These are phyloP conservation scores for Panagrolaimus sp. DNA, from an alignment of 1,140 invertebrate genomes.

Conservation along the genomic window DNA sequence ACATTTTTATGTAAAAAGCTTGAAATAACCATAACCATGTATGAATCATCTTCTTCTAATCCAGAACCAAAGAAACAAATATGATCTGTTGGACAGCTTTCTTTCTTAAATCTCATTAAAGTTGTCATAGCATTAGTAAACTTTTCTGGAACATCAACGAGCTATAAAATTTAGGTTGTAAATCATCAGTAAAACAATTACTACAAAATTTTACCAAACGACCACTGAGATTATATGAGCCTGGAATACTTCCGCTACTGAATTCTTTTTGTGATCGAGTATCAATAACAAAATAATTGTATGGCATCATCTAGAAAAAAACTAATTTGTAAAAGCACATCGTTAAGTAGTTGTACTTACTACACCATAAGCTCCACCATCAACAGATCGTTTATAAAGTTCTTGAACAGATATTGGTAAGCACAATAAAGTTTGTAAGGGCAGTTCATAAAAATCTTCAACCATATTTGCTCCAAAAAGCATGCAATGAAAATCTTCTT, in stretches of 20 bases:
- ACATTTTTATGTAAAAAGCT: constrained; percentile 90
- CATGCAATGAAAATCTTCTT: constrained; percentile 66
- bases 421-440: constrained; percentile 78
- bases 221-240: constrained; percentile 94
- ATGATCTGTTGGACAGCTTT: constrained; percentile 64
- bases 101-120: constrained; percentile 67
- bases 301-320: constrained; percentile 65
- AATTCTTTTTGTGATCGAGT: constrained; percentile 92
- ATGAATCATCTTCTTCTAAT: constrained; percentile 80
- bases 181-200: constrained; percentile 19
- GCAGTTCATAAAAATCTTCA: constrained; percentile 57
- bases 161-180: constrained; percentile 62
- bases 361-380: constrained; percentile 26
- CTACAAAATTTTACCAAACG: constrained; percentile 68
- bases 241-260: constrained; percentile 87
- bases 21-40: constrained; percentile 94
- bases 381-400: constrained; percentile 52
- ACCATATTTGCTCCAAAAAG: constrained; percentile 62
- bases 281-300: constrained; percentile 90
- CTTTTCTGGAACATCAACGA: constrained; percentile 87
- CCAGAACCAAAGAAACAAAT: constrained; percentile 94
- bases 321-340: constrained; percentile 67
- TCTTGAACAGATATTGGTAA: constrained; percentile 76
- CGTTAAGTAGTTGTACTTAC: constrained; percentile 20
- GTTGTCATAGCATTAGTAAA: constrained; percentile 91